Conservation (phyloP, 2,797 vertebrate species). For the Crocodylus rhombifer region DNA sequence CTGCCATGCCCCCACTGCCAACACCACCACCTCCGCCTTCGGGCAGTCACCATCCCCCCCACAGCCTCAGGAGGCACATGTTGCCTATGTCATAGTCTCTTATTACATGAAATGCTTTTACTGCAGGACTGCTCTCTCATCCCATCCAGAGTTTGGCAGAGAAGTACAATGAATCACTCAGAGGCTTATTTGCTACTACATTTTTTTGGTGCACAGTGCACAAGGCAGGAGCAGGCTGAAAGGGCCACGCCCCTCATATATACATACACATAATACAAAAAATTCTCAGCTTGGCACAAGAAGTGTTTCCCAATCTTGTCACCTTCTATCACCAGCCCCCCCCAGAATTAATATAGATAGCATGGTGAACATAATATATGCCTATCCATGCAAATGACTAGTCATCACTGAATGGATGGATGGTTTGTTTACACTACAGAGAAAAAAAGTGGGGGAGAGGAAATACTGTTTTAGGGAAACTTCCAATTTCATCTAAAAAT, state of each 20-base stretch:
- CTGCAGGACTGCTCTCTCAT: background rate
- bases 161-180: background rate
- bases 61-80: no score
- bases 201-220: background rate
- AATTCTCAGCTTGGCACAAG: background rate
- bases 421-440: fast-evolving
- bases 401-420: background rate
- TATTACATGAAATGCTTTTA: background rate
- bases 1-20: no score
- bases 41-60: no score
- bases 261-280: background rate
- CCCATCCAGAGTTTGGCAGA: background rate
- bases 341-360: background rate
- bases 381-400: background rate
- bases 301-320: background rate
- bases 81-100: background rate
- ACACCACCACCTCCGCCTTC: no score
- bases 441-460: background rate
- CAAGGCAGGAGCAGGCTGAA: background rate
- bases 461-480: background rate
- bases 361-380: background rate
- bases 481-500: background rate
- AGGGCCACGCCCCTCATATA: background rate
- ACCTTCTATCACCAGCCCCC: background rate
- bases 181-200: background rate